phyloP scores from a whole-genome alignment of 2,113 vertebrate species.

The Noturus placidus region DNA sequence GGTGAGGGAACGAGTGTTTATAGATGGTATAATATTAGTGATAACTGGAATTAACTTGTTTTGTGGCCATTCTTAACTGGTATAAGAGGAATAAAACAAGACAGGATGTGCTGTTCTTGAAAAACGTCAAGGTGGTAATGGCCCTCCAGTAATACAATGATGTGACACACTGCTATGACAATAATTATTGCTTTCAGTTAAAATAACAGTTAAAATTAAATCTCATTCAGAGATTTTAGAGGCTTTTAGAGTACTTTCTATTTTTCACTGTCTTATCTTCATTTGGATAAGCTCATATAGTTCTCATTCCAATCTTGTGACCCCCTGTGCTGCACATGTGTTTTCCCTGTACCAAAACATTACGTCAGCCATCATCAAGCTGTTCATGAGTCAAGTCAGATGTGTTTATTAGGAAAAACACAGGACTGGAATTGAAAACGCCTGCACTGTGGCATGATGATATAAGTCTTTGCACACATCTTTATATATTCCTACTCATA shows the following conservation, averaged over 20 bases:
- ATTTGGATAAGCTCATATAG: slow-evolving; percentile 2
- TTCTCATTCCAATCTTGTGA: slow-evolving; percentile 20
- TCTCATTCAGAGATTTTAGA: neutral
- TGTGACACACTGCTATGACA: neutral
- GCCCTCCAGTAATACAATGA: neutral
- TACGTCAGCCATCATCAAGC: neutral
- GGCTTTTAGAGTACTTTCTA: neutral
- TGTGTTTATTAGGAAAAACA: slow-evolving; percentile 1
- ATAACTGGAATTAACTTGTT: too few relatives aligned
- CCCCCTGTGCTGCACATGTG: neutral
- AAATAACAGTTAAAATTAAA: neutral
- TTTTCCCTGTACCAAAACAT: slow-evolving; percentile 7
- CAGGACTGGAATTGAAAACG: neutral
- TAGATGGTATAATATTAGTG: too few relatives aligned
- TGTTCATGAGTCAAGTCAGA: neutral
- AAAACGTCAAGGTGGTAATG: neutral
- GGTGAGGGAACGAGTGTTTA: too few relatives aligned
- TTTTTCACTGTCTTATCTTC: neutral
- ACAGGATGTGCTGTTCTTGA: neutral
- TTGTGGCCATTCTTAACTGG: neutral
- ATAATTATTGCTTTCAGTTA: neutral
- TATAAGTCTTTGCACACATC: neutral
- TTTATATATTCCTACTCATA: neutral
- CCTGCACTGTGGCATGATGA: neutral
- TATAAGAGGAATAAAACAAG: neutral